These are phyloP conservation scores for Megastigmus dorsalis DNA, from an alignment of 2,888 invertebrate genomes.

Conservation along the genomic window DNA sequence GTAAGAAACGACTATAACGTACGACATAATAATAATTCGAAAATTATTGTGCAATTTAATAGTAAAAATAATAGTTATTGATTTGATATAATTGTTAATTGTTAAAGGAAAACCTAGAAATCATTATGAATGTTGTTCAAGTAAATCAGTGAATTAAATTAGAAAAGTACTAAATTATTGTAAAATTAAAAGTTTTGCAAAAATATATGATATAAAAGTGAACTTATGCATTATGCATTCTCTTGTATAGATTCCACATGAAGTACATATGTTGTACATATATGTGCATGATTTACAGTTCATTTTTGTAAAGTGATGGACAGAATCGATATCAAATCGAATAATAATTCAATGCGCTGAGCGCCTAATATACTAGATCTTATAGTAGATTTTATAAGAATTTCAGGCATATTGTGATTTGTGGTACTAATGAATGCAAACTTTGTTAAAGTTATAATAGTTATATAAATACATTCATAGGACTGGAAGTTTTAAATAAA, in stretches of 20 bases:
- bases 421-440: constrained; percentile 18
- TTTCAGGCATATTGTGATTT: constrained; percentile 5
- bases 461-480: not conserved
- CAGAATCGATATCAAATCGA: constrained; percentile 1
- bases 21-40: too few relatives aligned
- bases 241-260: constrained; percentile 22
- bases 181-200: not conserved
- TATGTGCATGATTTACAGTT: constrained; percentile 17
- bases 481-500: not conserved
- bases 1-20: not conserved
- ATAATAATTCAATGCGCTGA: constrained; percentile 23
- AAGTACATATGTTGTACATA: constrained; percentile 28
- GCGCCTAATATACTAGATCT: constrained; percentile 25
- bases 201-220: too few relatives aligned
- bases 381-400: constrained; percentile 23
- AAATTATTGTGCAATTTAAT: constrained; percentile 3
- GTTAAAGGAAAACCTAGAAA: not conserved
- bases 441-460: constrained; percentile 4
- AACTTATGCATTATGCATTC: too few relatives aligned
- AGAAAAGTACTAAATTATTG: not conserved
- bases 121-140: not conserved
- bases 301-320: constrained; percentile 22
- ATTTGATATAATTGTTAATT: not conserved
- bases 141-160: not conserved
- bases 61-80: not conserved